A percentile compares a stretch with the other conserved stretches of the same genome.
Evolutionary conservation across 2,113 vertebrate species (phyloP).

Genomic region (Scomber scombrus): DNA sequence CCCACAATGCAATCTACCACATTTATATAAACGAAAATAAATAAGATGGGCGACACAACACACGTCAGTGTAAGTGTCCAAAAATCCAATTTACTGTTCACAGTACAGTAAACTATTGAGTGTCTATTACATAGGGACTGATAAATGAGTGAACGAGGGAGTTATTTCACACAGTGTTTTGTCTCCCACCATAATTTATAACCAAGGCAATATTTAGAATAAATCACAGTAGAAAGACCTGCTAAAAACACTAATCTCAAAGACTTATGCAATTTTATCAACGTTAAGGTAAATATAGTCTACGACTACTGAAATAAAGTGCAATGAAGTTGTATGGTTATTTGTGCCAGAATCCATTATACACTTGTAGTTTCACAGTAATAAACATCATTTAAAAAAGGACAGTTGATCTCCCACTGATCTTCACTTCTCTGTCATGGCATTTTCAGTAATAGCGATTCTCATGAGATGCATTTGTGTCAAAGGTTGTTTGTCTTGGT

Average conservation of each 20-base stretch:
- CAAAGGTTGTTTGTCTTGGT: conserved; percentile 73
- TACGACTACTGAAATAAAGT: no score
- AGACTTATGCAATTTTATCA: background rate
- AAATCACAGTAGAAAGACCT: background rate
- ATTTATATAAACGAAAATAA: no score
- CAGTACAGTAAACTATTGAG: background rate
- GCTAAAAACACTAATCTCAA: background rate
- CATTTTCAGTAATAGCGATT: conserved; percentile 57
- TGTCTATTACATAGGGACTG: background rate
- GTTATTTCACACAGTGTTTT: background rate
- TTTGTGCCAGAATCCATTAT: background rate
- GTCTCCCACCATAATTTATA: background rate
- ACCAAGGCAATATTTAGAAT: background rate
- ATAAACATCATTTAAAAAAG: background rate
- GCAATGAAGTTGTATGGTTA: no score
- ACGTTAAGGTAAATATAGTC: no score
- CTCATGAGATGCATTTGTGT: conserved; percentile 53
- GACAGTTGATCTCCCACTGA: conserved; percentile 20
- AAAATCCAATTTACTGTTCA: background rate
- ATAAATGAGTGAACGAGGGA: background rate
- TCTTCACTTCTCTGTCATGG: conserved; percentile 43
- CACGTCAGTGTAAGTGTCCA: no score
- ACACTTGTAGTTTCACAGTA: background rate
- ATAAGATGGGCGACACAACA: no score
- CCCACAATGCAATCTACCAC: no score